These are phyloP conservation scores for Coenobita brevimanus DNA, from an alignment of 1,140 invertebrate species.

Conservation along the genomic window DNA sequence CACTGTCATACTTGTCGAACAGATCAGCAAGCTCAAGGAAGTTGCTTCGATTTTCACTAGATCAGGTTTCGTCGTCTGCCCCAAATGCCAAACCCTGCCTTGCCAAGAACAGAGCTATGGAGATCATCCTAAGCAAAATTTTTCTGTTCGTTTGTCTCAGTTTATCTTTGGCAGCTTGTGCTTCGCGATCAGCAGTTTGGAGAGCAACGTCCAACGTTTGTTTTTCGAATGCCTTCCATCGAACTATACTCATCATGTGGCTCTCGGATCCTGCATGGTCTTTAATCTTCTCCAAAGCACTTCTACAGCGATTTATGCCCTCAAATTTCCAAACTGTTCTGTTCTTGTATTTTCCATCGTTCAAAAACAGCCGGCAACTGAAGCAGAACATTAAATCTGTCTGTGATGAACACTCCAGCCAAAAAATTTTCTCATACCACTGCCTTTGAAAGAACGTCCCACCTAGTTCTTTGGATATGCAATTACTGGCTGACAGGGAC, in stretches of 20 bases:
- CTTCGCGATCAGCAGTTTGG: background rate
- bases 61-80: background rate
- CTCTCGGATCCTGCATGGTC: no score
- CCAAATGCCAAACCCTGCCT: no score
- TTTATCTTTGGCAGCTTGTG: background rate
- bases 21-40: slow-evolving; percentile 4
- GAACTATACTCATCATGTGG: background rate
- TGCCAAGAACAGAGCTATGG: no score
- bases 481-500: slow-evolving; percentile 1
- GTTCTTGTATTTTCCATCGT: background rate
- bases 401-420: slow-evolving; percentile 4
- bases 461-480: background rate
- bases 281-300: background rate
- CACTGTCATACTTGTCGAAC: slow-evolving; percentile 28
- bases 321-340: background rate
- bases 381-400: slow-evolving; percentile 2
- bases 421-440: slow-evolving; percentile 14
- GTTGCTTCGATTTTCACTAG: no score
- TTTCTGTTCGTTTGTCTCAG: slow-evolving; percentile 9
- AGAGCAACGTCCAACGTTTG: background rate
- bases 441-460: slow-evolving; percentile 6
- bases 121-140: no score
- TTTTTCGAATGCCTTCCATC: slow-evolving; percentile 4
- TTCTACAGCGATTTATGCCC: background rate
- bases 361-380: slow-evolving; percentile 16